phyloP scores from a whole-genome alignment of 2,888 invertebrate species.

The Dynastes hyllus region DNA sequence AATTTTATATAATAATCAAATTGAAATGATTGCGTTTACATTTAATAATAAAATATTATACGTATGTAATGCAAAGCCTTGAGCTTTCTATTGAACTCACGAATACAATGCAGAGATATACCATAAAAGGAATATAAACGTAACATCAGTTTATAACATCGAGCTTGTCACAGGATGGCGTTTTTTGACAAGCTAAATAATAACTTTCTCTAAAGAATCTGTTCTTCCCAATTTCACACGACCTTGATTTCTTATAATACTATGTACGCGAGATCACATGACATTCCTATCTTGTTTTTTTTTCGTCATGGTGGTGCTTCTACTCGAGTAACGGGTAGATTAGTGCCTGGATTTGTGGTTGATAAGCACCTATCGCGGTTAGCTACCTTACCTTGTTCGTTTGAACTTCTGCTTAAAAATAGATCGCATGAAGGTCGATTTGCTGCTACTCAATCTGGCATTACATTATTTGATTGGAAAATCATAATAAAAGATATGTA shows the following conservation, averaged over 20 bases:
- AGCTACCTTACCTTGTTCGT: neutral
- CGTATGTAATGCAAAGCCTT: too few relatives aligned
- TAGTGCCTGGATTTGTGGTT: slow-evolving; percentile 9
- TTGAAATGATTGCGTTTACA: too few relatives aligned
- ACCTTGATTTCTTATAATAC: slow-evolving; percentile 24
- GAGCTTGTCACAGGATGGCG: slow-evolving; percentile 19
- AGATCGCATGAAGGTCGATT: slow-evolving; percentile 33
- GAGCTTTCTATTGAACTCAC: too few relatives aligned
- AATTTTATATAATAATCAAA: too few relatives aligned
- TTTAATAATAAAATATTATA: too few relatives aligned
- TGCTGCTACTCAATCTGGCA: slow-evolving; percentile 22
- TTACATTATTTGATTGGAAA: slow-evolving; percentile 31
- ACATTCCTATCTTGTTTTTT: slow-evolving; percentile 8
- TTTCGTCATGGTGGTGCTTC: neutral
- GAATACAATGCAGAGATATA: too few relatives aligned
- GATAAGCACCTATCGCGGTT: neutral
- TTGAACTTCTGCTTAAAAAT: slow-evolving; percentile 38
- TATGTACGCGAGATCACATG: neutral
- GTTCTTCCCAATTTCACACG: slow-evolving; percentile 37
- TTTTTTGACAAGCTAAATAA: neutral
- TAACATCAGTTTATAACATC: neutral
- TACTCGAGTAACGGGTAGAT: neutral
- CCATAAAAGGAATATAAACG: neutral
- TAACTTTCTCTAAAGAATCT: slow-evolving; percentile 29
- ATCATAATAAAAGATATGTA: neutral